Base-by-base conservation (phyloP, 1,140 invertebrate genomes). In the Drosophila fuyamai region DNA sequence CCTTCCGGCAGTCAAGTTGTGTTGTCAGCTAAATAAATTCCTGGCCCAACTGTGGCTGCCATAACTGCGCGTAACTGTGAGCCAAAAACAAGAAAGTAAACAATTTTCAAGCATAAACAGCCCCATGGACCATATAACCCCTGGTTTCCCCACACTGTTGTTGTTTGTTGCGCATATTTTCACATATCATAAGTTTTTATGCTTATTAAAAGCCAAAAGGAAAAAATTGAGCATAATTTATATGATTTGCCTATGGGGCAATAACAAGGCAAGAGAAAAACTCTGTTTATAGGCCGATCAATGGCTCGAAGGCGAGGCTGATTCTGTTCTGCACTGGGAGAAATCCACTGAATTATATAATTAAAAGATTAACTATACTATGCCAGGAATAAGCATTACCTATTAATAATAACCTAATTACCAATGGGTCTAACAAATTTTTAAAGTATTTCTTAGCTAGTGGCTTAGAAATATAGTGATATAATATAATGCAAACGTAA, bases 101-200 rank as follows among this genome's bases (percentile, higher is more conserved):
- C 67, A 71, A 71, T 77, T 77, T 77, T 67, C 38, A 47, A 71
- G 53, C 51, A 75, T 56, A 75, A 75, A 75, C 71, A 75, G 59
- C 74, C 75, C 57, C 75, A 57, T 77, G 74, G 73, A 77, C 65
- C 48, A 71, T 57, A 57, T 70, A 41, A 35, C 67, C 67, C 41
- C 40, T 14, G 12, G 10, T 53, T 40, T 41, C 62, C 27, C 18
- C 32, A 36, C 13, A 56, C 16, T 77, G 71, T 60, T 75, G 77
- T 79, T 85, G 81, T 85, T 84, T 85, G 84, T 89, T 88, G 84
- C 79, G 83, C 83, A 88, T 83, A 88, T 88, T 88, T 88, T 88
- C 83, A 88, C 83, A 88, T 88, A 88, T 88, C 83, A 88, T 88
- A 88, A 88, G 83, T 82, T 88, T 88, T 88, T 88, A 88, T 88